phyloP scores from a whole-genome alignment of 2,888 invertebrate species.

The Temnothorax ravouxi region DNA sequence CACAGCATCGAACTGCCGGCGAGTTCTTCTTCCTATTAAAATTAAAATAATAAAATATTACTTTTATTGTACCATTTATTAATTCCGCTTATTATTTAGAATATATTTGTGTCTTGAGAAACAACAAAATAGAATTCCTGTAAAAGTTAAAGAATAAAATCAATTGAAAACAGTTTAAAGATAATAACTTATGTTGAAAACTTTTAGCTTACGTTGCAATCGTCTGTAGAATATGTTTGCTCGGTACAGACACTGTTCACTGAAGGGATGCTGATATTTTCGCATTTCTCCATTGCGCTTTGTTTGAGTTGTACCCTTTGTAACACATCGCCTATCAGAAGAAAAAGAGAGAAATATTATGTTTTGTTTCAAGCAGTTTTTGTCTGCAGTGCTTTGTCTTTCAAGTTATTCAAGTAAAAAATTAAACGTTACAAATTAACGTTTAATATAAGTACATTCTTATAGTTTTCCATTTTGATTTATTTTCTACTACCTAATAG shows the following conservation, averaged over 20 bases:
- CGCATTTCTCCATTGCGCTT: constrained; percentile 93
- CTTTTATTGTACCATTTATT: not conserved
- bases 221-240: constrained; percentile 92
- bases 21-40: constrained; percentile 93
- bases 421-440: not conserved
- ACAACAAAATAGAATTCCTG: not conserved
- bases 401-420: not conserved
- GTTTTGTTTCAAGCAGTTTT: not conserved
- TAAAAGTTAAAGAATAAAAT: not conserved
- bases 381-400: not conserved
- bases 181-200: not conserved
- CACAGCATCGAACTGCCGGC: constrained; percentile 96
- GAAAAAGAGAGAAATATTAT: not conserved
- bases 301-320: constrained; percentile 93
- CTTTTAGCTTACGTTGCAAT: constrained; percentile 92
- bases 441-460: not conserved
- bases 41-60: constrained; percentile 5
- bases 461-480: not conserved
- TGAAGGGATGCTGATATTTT: constrained; percentile 94
- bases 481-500: not conserved
- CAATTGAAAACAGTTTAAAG: not conserved
- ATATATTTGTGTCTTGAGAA: not conserved
- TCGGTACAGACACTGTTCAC: constrained; percentile 95
- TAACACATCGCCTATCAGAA: constrained; percentile 89
- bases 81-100: not conserved